Evolutionary conservation across 1,140 invertebrate genomes (phyloP).

Genomic region (Lethrus apterus): DNA sequence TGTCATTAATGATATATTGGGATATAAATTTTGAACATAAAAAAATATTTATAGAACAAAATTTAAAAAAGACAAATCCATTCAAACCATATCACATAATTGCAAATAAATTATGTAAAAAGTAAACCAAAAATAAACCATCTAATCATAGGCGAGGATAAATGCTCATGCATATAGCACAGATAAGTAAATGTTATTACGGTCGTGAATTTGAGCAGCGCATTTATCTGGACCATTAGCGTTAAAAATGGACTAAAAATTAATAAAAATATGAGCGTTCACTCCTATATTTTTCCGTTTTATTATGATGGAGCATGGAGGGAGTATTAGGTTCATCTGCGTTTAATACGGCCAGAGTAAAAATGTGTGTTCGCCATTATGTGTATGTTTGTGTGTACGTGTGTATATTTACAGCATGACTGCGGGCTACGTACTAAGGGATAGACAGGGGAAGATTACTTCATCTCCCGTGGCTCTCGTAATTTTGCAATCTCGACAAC

Average conservation of each 20-base stretch:
- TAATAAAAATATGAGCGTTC: slow-evolving; percentile 33
- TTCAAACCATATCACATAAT: too few relatives aligned
- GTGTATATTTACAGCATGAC: slow-evolving; percentile 29
- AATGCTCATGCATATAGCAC: too few relatives aligned
- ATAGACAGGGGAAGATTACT: too few relatives aligned
- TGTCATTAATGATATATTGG: too few relatives aligned
- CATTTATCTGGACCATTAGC: slow-evolving; percentile 24
- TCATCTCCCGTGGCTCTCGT: slow-evolving; percentile 7
- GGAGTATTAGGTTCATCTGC: slow-evolving; percentile 25
- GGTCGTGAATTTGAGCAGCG: slow-evolving; percentile 24
- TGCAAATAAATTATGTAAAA: too few relatives aligned
- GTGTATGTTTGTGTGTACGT: slow-evolving; percentile 11
- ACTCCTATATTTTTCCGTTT: slow-evolving; percentile 23
- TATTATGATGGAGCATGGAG: slow-evolving; percentile 34
- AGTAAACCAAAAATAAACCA: too few relatives aligned
- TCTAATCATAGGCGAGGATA: too few relatives aligned
- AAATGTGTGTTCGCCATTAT: slow-evolving; percentile 36
- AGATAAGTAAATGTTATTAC: slow-evolving; percentile 27
- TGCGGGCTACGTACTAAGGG: slow-evolving; percentile 6
- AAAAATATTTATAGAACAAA: too few relatives aligned
- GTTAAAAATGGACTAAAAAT: slow-evolving; percentile 33
- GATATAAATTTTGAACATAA: too few relatives aligned
- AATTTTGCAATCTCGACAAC: slow-evolving; percentile 13
- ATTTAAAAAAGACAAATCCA: too few relatives aligned
- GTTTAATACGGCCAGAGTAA: slow-evolving; percentile 33